Base-by-base conservation (phyloP, 2,113 vertebrate genomes). In the Hystrix brachyura region DNA sequence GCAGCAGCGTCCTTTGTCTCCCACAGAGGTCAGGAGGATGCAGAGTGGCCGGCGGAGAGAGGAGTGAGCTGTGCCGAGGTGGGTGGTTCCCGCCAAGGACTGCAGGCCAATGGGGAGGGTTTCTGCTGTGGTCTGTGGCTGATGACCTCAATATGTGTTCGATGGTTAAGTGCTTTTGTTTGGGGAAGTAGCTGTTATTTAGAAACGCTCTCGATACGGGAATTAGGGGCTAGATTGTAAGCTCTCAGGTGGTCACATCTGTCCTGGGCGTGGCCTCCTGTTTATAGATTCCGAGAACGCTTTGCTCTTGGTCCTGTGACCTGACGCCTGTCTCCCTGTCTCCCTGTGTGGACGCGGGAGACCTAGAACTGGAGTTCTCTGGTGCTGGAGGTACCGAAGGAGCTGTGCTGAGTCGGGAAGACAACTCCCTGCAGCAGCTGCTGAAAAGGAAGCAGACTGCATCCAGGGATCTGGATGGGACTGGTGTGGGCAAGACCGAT, bases 91-190 rank as follows among this genome's bases (percentile, higher is more conserved):
- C 12, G 71, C 71, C 71, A 46, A 3, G 71, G 13, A 8, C 21
- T 71, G 17, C 67, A 19, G 67, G n/a, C 67, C 67, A 21, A 15
- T 71, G 17, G 21, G 67, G 67, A 71, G 34, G 6, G 92, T 96
- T 95, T 95, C 96, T 67, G 94, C 96, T 91, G 32, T 87, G 94
- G 93, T 93, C 88, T 94, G 97, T 46, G 97, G 90, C 94, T 89
- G 78, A 87, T 34, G 93, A 92, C 96, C 95, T 94, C 95, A 51
- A 74, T 82, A 60, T 46, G 80, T 62, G 97, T 92, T 90, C 43
- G 84, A 27, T 23, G 64, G 79, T 84, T 82, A 1, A 4, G 0
- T 65, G 93, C 86, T 93, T 87, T 55, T 10, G 83, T 95, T 79
- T 65, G 59, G 83, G 32, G 34, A 74, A 38, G 51, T 91, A 15